Evolutionary conservation across 2,113 vertebrate species (phyloP).

Genomic region (Paracanthobrama guichenoti): DNA sequence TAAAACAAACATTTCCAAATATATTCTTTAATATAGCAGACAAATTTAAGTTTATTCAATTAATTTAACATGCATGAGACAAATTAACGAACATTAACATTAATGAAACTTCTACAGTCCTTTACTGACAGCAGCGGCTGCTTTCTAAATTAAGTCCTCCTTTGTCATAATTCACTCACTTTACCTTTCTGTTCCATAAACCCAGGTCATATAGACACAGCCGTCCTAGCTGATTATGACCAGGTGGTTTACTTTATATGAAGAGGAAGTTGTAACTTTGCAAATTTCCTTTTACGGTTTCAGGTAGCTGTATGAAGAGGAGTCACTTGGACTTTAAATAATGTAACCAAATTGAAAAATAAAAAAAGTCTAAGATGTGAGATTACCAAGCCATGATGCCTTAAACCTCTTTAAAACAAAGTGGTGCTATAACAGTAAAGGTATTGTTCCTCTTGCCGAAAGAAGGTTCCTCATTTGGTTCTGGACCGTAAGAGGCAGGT

Average conservation of each 20-base stretch:
- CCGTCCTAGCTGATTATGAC: background rate
- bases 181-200: constrained; percentile 3
- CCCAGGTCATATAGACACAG: background rate
- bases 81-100: background rate
- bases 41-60: background rate
- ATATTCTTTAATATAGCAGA: background rate
- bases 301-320: background rate
- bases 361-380: background rate
- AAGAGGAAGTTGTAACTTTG: constrained; percentile 37
- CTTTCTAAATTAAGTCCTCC: background rate
- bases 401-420: background rate
- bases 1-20: background rate
- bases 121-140: background rate
- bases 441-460: constrained; percentile 7
- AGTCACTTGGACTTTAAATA: background rate
- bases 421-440: background rate
- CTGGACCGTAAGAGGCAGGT: background rate
- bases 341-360: background rate
- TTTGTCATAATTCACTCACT: constrained; percentile 15
- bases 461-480: constrained; percentile 25
- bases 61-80: background rate
- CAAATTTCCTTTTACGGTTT: background rate
- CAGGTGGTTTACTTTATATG: background rate
- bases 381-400: background rate
- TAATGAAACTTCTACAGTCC: background rate